phyloP scores from a whole-genome alignment of 2,797 vertebrate species.

The Podarcis siculus region DNA sequence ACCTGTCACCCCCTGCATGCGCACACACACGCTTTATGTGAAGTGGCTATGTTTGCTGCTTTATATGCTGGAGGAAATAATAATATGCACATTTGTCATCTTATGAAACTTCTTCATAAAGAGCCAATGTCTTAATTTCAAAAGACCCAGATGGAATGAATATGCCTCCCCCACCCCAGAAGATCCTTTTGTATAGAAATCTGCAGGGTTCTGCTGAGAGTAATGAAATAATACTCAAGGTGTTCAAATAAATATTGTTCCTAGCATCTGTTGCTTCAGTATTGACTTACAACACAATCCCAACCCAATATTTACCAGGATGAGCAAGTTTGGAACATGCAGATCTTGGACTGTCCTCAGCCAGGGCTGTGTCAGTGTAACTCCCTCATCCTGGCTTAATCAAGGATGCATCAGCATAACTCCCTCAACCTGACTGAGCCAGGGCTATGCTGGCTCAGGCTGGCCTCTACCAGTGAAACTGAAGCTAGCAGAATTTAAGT shows the following conservation, averaged over 20 bases:
- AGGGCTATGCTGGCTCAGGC: no score
- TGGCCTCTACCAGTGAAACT: no score
- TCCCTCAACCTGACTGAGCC: no score
- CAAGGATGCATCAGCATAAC: no score
- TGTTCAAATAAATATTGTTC: neutral
- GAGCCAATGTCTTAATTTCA: constrained; percentile 66
- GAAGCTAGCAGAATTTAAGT: no score
- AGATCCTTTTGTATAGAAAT: constrained; percentile 15
- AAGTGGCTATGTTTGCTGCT: constrained; percentile 58
- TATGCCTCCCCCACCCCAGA: constrained; percentile 21
- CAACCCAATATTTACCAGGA: no score
- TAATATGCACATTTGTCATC: constrained; percentile 65
- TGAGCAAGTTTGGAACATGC: no score
- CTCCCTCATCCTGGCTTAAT: no score
- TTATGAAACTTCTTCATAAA: constrained; percentile 57
- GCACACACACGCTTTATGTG: constrained; percentile 36
- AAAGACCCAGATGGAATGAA: constrained; percentile 43
- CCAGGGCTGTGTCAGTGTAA: no score
- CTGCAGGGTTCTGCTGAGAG: neutral
- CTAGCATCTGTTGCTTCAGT: neutral
- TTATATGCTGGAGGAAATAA: constrained; percentile 40
- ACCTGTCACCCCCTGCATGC: constrained; percentile 57
- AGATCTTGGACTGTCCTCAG: no score
- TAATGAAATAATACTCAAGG: neutral
- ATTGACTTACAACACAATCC: neutral